Percentiles rank a stretch among this genome's conserved stretches.
phyloP scores from a whole-genome alignment of 2,888 invertebrate species.

The Yponomeuta malinellus region DNA sequence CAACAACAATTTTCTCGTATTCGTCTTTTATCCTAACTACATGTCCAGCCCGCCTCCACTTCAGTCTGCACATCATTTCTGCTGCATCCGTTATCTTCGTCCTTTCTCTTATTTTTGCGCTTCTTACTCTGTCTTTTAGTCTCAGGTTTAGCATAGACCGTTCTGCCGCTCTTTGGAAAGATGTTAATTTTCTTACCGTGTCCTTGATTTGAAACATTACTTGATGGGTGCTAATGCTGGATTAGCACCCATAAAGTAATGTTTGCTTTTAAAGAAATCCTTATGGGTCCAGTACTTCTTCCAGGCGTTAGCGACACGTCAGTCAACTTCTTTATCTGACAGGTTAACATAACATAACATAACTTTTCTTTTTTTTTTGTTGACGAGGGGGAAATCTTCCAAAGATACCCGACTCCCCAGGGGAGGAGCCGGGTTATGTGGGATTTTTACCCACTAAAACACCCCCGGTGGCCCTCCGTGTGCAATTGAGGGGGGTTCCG shows the following conservation, averaged over 20 bases:
- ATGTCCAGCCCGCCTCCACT: too few species aligned
- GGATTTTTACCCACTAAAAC: too few species aligned
- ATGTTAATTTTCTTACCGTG: slow-evolving; percentile 8
- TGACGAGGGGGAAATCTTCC: too few species aligned
- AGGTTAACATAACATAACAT: background rate
- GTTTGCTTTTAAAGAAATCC: slow-evolving; percentile 24
- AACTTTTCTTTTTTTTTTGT: too few species aligned
- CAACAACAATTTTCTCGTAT: too few species aligned
- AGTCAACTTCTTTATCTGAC: slow-evolving; percentile 20
- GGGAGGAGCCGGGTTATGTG: too few species aligned
- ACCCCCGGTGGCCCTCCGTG: too few species aligned
- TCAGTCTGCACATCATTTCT: too few species aligned
- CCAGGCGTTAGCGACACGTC: slow-evolving; percentile 23
- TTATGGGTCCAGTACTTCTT: slow-evolving; percentile 24
- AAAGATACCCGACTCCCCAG: too few species aligned
- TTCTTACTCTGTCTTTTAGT: slow-evolving; percentile 7
- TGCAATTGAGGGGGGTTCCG: too few species aligned
- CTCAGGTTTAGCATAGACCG: background rate
- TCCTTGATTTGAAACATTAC: background rate
- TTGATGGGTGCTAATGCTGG: slow-evolving; percentile 8
- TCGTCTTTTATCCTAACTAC: too few species aligned
- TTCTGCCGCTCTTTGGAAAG: slow-evolving; percentile 1
- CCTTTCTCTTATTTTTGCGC: background rate
- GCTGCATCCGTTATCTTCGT: background rate
- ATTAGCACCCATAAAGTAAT: slow-evolving; percentile 17